These are phyloP conservation scores for Sarcophaga variegata DNA, from an alignment of 2,888 invertebrate genomes.

Conservation along the genomic window DNA sequence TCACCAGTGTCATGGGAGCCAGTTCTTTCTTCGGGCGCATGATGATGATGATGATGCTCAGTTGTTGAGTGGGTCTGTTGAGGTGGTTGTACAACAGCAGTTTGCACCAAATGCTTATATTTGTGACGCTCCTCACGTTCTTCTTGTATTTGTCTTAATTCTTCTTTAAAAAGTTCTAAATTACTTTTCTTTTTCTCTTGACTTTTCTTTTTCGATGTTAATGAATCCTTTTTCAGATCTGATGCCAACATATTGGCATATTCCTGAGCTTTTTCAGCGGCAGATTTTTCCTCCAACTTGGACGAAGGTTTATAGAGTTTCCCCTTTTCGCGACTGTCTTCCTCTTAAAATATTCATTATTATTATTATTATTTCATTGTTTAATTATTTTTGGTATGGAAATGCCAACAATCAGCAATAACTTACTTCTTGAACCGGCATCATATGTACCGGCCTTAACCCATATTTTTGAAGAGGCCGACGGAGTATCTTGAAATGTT, in stretches of 20 bases:
- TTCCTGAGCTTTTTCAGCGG: constrained; percentile 87
- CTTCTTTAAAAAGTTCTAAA: constrained; percentile 98
- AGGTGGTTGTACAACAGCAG: constrained; percentile 63
- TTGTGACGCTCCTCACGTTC: constrained; percentile 98
- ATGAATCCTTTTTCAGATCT: constrained; percentile 86
- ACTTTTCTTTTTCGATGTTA: constrained; percentile 86
- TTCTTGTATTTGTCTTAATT: constrained; percentile 97
- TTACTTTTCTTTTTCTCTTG: constrained; percentile 97
- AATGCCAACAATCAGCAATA: neutral
- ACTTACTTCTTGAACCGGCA: constrained; percentile 94
- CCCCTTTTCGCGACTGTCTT: constrained; percentile 93
- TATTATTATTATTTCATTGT: neutral
- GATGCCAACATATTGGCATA: constrained; percentile 85
- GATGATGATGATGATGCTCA: constrained; percentile 65
- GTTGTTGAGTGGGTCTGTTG: constrained; percentile 37
- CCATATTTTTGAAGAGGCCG: constrained; percentile 94
- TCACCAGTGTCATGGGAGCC: constrained; percentile 97
- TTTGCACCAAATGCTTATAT: constrained; percentile 86
- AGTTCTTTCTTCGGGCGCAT: constrained; percentile 79
- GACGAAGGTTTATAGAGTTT: constrained; percentile 96
- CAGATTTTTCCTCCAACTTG: constrained; percentile 85
- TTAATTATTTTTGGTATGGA: neutral
- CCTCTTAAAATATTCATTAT: constrained; percentile 84
- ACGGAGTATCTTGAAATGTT: constrained; percentile 95
- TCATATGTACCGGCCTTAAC: constrained; percentile 99